A percentile compares a stretch with the other conserved stretches of the same genome.
These are phyloP conservation scores for Notocelia uddmanniana DNA, from an alignment of 2,888 invertebrate genomes.

Conservation along the genomic window DNA sequence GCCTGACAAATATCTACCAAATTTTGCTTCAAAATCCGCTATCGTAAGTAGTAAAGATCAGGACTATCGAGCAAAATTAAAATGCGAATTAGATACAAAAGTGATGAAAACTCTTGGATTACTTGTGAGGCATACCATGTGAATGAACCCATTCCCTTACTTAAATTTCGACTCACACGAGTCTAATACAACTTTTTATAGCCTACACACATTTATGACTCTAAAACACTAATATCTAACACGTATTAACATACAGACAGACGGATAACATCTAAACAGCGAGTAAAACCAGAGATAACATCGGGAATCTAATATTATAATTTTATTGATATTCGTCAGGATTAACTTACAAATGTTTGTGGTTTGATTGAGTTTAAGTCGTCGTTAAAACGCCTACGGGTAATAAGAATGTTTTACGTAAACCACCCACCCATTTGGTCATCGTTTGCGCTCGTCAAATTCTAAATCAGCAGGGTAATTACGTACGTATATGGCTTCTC, in stretches of 20 bases:
- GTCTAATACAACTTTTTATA: conserved; percentile 32
- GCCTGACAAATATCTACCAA: too few species aligned
- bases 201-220: conserved; percentile 30
- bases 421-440: not conserved
- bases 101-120: too few species aligned
- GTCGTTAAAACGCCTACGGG: conserved; percentile 21
- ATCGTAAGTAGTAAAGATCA: too few species aligned
- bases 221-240: conserved; percentile 41
- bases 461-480: too few species aligned
- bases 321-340: conserved; percentile 43
- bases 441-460: too few species aligned
- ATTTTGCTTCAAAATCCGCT: too few species aligned
- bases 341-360: conserved; percentile 35
- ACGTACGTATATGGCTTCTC: too few species aligned
- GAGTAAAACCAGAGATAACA: conserved; percentile 28
- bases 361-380: conserved; percentile 30
- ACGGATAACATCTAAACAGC: conserved; percentile 38
- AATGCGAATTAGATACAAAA: too few species aligned
- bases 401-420: conserved; percentile 4
- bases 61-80: too few species aligned
- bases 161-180: conserved; percentile 32
- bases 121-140: too few species aligned
- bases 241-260: conserved; percentile 40
- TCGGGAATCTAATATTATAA: conserved; percentile 44
- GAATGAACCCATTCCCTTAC: conserved; percentile 2